phyloP scores from a whole-genome alignment of 2,888 invertebrate genomes.

The Drosophila suboccidentalis region DNA sequence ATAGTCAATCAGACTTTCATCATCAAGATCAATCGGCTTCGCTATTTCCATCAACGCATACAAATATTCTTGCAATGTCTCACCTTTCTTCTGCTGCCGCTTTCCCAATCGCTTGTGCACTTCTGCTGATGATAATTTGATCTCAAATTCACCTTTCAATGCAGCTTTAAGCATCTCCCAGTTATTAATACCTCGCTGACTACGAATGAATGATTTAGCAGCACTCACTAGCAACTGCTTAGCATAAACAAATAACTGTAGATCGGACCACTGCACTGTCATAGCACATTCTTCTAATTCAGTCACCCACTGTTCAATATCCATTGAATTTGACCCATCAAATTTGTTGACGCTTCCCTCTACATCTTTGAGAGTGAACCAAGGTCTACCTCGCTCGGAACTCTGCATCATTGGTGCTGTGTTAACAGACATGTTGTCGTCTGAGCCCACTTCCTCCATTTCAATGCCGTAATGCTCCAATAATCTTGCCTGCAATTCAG shows the following conservation, averaged over 20 bases:
- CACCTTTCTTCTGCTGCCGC: constrained; percentile 2
- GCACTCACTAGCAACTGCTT: constrained; percentile 20
- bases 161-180: constrained; percentile 14
- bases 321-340: background rate
- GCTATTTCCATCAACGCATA: constrained; percentile 22
- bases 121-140: constrained; percentile 20
- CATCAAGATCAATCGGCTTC: constrained; percentile 9
- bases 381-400: too few relatives aligned
- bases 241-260: constrained; percentile 29
- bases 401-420: background rate
- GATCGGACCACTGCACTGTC: constrained; percentile 29
- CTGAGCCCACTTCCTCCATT: too few relatives aligned
- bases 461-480: too few relatives aligned
- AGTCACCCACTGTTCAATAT: constrained; percentile 16
- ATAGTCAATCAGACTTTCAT: constrained; percentile 13
- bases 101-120: constrained; percentile 4
- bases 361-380: background rate
- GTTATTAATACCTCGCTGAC: constrained; percentile 3
- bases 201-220: constrained; percentile 15
- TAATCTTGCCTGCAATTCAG: too few relatives aligned
- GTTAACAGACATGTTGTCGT: too few relatives aligned
- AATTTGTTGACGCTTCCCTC: background rate
- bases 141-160: constrained; percentile 4
- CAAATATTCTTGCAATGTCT: constrained; percentile 26
- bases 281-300: constrained; percentile 27